Evolutionary conservation across 2,888 invertebrate species (phyloP).

Genomic region (Peribatodes rhomboidaria): DNA sequence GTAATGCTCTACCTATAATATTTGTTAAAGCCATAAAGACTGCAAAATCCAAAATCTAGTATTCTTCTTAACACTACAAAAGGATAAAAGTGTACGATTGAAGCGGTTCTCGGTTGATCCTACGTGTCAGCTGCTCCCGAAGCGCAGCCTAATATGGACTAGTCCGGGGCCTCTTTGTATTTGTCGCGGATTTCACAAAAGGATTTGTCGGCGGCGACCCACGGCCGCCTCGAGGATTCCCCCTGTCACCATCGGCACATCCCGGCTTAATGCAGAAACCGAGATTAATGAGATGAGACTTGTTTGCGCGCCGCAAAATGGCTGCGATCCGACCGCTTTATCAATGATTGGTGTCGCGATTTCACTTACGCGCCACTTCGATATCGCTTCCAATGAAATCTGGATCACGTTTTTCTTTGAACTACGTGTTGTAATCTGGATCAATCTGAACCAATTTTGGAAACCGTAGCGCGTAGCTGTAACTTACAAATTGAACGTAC

Average conservation of each 20-base stretch:
- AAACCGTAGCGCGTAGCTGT: constrained; percentile 46
- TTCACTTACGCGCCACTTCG: constrained; percentile 42
- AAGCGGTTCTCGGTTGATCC: constrained; percentile 27
- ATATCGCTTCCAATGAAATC: constrained; percentile 31
- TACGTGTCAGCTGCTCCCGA: constrained; percentile 33
- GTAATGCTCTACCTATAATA: background rate
- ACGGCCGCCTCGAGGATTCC: constrained; percentile 72
- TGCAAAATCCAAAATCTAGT: constrained; percentile 2
- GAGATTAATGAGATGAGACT: constrained; percentile 81
- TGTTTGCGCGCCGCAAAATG: constrained; percentile 52
- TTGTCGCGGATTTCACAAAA: constrained; percentile 74
- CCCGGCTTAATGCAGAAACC: constrained; percentile 80
- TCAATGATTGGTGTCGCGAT: constrained; percentile 55
- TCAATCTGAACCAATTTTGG: constrained; percentile 34
- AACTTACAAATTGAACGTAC: constrained; percentile 44
- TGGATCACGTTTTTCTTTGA: constrained; percentile 42
- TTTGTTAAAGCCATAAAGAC: background rate
- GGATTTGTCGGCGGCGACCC: constrained; percentile 74
- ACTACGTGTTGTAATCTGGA: constrained; percentile 28
- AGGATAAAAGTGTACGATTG: constrained; percentile 26
- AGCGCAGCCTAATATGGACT: constrained; percentile 47
- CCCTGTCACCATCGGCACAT: constrained; percentile 80
- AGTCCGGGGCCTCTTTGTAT: constrained; percentile 64
- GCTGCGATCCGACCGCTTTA: constrained; percentile 55
- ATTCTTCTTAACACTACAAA: constrained; percentile 6